Conservation (phyloP, 2,888 invertebrate species). For the Chouioia cunea region DNA sequence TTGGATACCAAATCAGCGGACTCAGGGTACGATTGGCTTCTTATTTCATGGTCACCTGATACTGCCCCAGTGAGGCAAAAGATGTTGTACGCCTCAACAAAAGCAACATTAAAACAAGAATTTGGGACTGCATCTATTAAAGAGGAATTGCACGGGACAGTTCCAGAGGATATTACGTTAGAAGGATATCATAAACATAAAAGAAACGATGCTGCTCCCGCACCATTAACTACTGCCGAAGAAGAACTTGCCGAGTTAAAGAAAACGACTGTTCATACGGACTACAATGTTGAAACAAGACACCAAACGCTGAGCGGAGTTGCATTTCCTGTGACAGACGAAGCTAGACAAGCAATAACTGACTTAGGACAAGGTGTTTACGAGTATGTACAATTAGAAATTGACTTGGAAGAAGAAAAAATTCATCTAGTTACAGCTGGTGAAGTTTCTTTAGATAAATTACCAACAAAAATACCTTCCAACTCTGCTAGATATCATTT, state of each 20-base stretch:
- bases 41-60: conserved; percentile 96
- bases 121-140: conserved; percentile 95
- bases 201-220: conserved; percentile 83
- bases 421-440: conserved; percentile 85
- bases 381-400: conserved; percentile 91
- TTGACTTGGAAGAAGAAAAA: conserved; percentile 89
- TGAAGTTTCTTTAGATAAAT: conserved; percentile 76
- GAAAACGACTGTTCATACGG: conserved; percentile 76
- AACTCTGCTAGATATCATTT: conserved; percentile 93
- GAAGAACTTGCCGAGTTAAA: conserved; percentile 86
- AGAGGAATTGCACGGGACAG: conserved; percentile 94
- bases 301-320: conserved; percentile 94
- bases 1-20: conserved; percentile 82
- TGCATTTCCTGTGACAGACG: conserved; percentile 87
- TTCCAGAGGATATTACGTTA: conserved; percentile 83
- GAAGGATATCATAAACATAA: conserved; percentile 86
- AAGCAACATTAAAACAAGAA: conserved; percentile 95
- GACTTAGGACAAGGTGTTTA: conserved; percentile 81
- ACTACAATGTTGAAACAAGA: conserved; percentile 84
- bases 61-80: conserved; percentile 91
- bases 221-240: conserved; percentile 89
- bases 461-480: conserved; percentile 85
- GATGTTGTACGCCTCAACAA: conserved; percentile 98
- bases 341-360: conserved; percentile 81
- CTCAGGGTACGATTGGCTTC: conserved; percentile 90